phyloP scores from a whole-genome alignment of 2,797 vertebrate species.

The Coreius guichenoti region DNA sequence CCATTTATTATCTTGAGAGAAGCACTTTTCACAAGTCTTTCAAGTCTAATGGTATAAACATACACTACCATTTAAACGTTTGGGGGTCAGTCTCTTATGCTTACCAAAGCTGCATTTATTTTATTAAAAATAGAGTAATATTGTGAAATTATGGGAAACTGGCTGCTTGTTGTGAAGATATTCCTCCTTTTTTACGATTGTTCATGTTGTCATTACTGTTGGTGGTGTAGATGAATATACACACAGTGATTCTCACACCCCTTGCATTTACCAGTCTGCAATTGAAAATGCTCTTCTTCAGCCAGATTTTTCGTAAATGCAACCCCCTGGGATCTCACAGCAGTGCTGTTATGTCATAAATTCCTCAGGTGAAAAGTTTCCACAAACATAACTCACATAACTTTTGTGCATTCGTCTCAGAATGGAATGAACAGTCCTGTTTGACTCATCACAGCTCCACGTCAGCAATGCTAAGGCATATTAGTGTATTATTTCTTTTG shows the following conservation, averaged over 20 bases:
- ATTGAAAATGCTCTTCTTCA: not conserved
- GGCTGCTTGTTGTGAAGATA: not conserved
- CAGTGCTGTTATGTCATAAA: not conserved
- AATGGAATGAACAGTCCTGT: constrained; percentile 14
- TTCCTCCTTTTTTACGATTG: not conserved
- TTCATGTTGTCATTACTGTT: not conserved
- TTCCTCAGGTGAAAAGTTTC: constrained; percentile 21
- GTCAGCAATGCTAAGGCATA: not conserved
- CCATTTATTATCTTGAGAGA: not conserved
- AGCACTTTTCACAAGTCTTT: not conserved
- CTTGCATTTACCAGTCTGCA: not conserved
- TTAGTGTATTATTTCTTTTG: not conserved
- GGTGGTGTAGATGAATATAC: not conserved
- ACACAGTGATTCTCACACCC: not conserved
- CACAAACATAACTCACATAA: constrained; percentile 25
- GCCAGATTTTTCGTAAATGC: not conserved
- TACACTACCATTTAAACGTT: too few species aligned
- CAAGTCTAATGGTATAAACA: too few species aligned
- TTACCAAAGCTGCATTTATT: too few species aligned
- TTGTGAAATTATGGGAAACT: too few species aligned
- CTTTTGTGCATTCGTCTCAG: constrained; percentile 6
- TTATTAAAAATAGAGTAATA: too few species aligned
- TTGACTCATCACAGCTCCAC: constrained; percentile 9
- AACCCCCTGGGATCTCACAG: constrained; percentile 1
- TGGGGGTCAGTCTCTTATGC: not conserved